phyloP scores from a whole-genome alignment of 1,140 invertebrate genomes.

The Pissodes strobi region DNA sequence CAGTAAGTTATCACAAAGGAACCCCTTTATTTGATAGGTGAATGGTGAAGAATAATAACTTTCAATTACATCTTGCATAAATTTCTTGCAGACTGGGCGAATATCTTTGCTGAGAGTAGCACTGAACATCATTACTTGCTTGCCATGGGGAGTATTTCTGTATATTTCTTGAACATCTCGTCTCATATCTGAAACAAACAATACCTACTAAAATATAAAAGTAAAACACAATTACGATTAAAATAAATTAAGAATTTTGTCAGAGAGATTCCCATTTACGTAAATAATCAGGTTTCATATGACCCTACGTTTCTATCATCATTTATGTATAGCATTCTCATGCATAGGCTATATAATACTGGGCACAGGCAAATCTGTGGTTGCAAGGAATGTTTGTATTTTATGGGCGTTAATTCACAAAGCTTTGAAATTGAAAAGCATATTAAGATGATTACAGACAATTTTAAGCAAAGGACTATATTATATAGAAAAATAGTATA shows the following conservation, averaged over 20 bases:
- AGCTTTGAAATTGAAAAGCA: too few relatives aligned
- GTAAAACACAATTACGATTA: slow-evolving; percentile 20
- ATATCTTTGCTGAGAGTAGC: slow-evolving; percentile 99
- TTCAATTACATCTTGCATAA: slow-evolving; percentile 99
- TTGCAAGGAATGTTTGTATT: too few relatives aligned
- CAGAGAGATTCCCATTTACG: slow-evolving; percentile 38
- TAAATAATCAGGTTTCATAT: slow-evolving; percentile 44
- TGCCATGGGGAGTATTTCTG: slow-evolving; percentile 96
- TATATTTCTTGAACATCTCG: slow-evolving; percentile 99
- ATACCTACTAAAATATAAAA: slow-evolving; percentile 7
- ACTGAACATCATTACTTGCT: slow-evolving; percentile 99
- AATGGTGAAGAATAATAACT: slow-evolving; percentile 46
- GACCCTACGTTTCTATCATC: slow-evolving; percentile 43
- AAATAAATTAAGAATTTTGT: too few relatives aligned
- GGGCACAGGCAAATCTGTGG: too few relatives aligned
- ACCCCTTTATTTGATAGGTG: slow-evolving; percentile 4
- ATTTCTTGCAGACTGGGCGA: slow-evolving; percentile 99
- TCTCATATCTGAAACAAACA: slow-evolving; percentile 85
- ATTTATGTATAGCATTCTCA: too few relatives aligned
- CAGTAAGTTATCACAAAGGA: background rate
- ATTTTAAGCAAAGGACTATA: too few relatives aligned
- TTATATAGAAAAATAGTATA: too few relatives aligned
- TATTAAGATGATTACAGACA: too few relatives aligned
- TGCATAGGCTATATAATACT: too few relatives aligned
- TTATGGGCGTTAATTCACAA: too few relatives aligned